phyloP scores from a whole-genome alignment of 2,113 vertebrate species.

The Collichthys lucidus region DNA sequence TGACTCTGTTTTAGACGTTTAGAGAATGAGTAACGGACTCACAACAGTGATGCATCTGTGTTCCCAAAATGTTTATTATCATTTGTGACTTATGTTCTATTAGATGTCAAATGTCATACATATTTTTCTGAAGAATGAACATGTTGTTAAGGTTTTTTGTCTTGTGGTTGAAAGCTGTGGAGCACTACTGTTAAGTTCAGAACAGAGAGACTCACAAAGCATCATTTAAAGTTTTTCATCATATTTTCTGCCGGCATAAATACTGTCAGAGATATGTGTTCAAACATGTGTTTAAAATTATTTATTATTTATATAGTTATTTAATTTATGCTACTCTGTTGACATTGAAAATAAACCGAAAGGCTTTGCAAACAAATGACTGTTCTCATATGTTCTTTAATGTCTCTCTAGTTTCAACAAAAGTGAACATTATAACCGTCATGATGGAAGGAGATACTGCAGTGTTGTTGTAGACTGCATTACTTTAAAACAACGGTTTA shows the following conservation, averaged over 20 bases:
- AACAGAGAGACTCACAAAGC: background rate
- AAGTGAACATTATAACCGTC: background rate
- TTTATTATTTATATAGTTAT: background rate
- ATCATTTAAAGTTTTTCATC: background rate
- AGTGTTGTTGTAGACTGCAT: background rate
- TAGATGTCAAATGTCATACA: slow-evolving; percentile 7
- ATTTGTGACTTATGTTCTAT: slow-evolving; percentile 9
- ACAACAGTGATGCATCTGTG: background rate
- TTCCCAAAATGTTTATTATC: background rate
- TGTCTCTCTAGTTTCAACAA: background rate
- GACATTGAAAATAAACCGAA: slow-evolving; percentile 19
- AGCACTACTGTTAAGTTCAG: background rate
- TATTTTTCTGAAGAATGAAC: background rate
- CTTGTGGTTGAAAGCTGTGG: background rate
- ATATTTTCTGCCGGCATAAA: slow-evolving; percentile 7
- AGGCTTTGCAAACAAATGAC: background rate
- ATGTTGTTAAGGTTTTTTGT: background rate
- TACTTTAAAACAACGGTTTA: background rate
- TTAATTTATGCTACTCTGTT: background rate
- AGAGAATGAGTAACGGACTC: slow-evolving; percentile 4
- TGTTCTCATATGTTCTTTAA: background rate
- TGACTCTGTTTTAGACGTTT: slow-evolving; percentile 56
- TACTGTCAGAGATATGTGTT: background rate
- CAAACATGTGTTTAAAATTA: background rate
- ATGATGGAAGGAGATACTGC: background rate